Base-by-base conservation (phyloP, 2,888 invertebrate species). In the Drosophila peninsularis region DNA sequence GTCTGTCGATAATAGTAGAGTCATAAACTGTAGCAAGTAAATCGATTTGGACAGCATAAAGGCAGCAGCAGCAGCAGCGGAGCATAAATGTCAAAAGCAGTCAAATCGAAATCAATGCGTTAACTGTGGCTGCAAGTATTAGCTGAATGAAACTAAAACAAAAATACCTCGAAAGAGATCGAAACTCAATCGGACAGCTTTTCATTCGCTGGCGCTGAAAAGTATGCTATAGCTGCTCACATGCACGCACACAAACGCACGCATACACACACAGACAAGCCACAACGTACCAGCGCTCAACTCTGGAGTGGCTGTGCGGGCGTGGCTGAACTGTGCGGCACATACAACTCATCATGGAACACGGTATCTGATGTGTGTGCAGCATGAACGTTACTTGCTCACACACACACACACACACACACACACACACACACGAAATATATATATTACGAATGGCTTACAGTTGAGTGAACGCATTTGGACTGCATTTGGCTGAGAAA, bases 51-150 rank as follows among this genome's bases (percentile, higher is more conserved):
- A 76, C 68, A 32, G 62, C 71, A 64, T 34, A 66, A 37, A 68
- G 36, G 52, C 44, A 52, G 30, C 42, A 67, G 47, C 34, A 44
- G 24, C 32, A 49, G 19, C 32, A 60, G 45, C 68, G 68, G 84
- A 62, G 64, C 81, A 87, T 85, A 81, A 87, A 85, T 89, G 88
- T 84, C 89, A 87, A 81, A 68, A 81, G 70, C 89, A 87, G 88
- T 84, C 73, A 80, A 89, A 87, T 88, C 78, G 66, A 69, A 70
- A 39, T 60, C 66, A 61, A 58, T 75, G 74, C 57, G 47, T 37
- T 39, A 34, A 47, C 52, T 66, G 34, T 50, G 45, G 27, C 36
- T 27, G 50, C 36, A 50, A 36, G 44, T n/a, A 54, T 50, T 50
- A 34, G 37, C 39, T 24, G 39, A 10, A 62, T 32, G n/a, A 27